Conservation (phyloP, 2,113 vertebrate genomes). For the Hemiprocne comata region DNA sequence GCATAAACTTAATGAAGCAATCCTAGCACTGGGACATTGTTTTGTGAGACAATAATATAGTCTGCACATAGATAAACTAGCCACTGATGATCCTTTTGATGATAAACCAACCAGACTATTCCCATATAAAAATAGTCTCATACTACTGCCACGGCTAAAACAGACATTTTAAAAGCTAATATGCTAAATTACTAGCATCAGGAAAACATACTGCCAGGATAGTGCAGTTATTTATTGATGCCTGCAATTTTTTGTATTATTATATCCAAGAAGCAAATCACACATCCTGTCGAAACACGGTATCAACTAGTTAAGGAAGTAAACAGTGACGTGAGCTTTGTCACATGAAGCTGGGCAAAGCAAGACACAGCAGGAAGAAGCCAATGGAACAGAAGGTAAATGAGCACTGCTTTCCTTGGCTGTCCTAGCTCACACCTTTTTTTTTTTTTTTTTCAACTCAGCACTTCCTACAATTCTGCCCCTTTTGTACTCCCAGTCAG, state of each 20-base stretch:
- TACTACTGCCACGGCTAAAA: not conserved
- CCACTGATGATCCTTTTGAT: conserved; percentile 15
- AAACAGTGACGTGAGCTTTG: not conserved
- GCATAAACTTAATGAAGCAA: conserved; percentile 56
- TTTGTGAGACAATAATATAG: conserved; percentile 29
- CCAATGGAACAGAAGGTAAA: conserved; percentile 19
- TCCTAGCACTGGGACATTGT: conserved; percentile 17
- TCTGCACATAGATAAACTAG: conserved; percentile 39
- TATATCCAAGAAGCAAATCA: not conserved
- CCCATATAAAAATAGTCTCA: not conserved
- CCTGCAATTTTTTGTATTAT: not conserved
- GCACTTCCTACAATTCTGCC: not conserved
- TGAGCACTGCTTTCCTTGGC: not conserved
- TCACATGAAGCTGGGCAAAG: not conserved
- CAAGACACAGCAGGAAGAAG: not conserved
- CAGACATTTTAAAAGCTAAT: not conserved
- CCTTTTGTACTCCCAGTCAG: not conserved
- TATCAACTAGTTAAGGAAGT: not conserved
- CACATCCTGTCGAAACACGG: not conserved
- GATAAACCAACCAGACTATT: conserved; percentile 9
- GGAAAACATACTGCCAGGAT: not conserved
- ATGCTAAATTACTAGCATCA: not conserved
- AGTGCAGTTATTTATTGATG: not conserved
- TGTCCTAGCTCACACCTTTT: not conserved
- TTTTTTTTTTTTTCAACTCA: not conserved